A percentile compares a stretch with the other conserved stretches of the same genome.
Conservation (phyloP, 1,140 invertebrate genomes). For the Bombyx mandarina region DNA sequence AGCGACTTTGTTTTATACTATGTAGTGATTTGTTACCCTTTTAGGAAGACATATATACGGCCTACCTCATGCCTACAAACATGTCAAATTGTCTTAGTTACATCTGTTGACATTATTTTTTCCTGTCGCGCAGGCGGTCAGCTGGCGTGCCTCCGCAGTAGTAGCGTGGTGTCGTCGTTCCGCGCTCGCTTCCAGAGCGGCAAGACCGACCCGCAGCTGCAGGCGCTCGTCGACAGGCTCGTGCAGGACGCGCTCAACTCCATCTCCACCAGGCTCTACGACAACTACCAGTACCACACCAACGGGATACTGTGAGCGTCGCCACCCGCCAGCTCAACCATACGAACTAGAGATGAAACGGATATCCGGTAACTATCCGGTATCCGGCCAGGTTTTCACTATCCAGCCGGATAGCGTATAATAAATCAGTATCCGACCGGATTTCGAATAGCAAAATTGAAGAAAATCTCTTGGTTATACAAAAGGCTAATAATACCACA, state of each 20-base stretch:
- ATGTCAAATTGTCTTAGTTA: background rate
- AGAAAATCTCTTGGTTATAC: too few species aligned
- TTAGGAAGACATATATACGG: background rate
- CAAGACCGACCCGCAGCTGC: slow-evolving; percentile 95
- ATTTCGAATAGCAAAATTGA: too few species aligned
- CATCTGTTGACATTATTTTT: too few species aligned
- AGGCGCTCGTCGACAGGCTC: slow-evolving; percentile 91
- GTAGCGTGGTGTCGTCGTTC: slow-evolving; percentile 84
- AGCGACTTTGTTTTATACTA: too few species aligned
- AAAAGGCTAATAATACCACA: too few species aligned
- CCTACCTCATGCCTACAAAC: background rate
- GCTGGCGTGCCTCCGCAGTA: slow-evolving; percentile 95
- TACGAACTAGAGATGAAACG: too few species aligned
- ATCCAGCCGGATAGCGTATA: too few species aligned
- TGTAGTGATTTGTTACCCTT: too few species aligned
- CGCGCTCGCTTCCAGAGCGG: slow-evolving; percentile 94
- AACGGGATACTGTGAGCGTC: slow-evolving; percentile 86
- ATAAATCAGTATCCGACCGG: too few species aligned
- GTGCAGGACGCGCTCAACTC: slow-evolving; percentile 93
- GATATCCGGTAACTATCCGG: too few species aligned
- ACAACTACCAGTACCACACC: slow-evolving; percentile 99
- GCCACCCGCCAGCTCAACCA: too few species aligned
- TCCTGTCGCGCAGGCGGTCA: slow-evolving; percentile 82
- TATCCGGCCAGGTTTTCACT: too few species aligned
- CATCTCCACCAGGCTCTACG: slow-evolving; percentile 97